Base-by-base conservation (phyloP, 2,888 invertebrate species). In the Prosapia bicincta region DNA sequence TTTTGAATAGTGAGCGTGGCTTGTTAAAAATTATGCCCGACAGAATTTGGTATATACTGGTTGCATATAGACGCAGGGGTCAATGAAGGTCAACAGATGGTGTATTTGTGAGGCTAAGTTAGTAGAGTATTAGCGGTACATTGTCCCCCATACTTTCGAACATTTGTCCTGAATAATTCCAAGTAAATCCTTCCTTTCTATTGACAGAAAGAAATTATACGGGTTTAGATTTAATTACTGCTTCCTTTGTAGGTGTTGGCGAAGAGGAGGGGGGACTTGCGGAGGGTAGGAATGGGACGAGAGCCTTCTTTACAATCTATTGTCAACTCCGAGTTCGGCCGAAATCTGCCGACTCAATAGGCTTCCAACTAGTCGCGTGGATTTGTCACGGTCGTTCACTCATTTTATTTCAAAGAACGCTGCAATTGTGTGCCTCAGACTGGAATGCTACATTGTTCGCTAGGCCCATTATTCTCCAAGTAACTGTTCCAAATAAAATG, bases 401-500 rank as follows among this genome's bases (percentile, higher is more conserved):
- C 13, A 38, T 38, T 38, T 38, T 38, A 38, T 38, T 38, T 38
- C 54, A 54, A 54, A 54, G 54, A 54, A 54, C 54, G n/a, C 20
- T 20, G 54, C 54, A 20, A 54, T 54, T 54, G 54, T 54, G 54
- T 20, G n/a, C 54, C 13, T n/a, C 54, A 54, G 54, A 54, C 54
- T 54, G 54, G 54, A 54, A 54, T 54, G 54, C 54, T 54, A 54
- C 54, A 20, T 54, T 54, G 54, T 54, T 54, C 54, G 7, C 20
- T 54, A 54, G 54, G 2, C 20, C 54, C 20, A 54, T 54, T 54
- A 54, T 54, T 54, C 54, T 13, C 54, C 54, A 54, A 54, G 54
- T 54, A 54, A 54, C 54, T 54, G 54, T 54, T 54, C 54, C 54
- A 54, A 54, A 54, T 54, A 54, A 54, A 54, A 54, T 54, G 54